phyloP scores from a whole-genome alignment of 1,140 invertebrate genomes.

The Nephotettix cincticeps region DNA sequence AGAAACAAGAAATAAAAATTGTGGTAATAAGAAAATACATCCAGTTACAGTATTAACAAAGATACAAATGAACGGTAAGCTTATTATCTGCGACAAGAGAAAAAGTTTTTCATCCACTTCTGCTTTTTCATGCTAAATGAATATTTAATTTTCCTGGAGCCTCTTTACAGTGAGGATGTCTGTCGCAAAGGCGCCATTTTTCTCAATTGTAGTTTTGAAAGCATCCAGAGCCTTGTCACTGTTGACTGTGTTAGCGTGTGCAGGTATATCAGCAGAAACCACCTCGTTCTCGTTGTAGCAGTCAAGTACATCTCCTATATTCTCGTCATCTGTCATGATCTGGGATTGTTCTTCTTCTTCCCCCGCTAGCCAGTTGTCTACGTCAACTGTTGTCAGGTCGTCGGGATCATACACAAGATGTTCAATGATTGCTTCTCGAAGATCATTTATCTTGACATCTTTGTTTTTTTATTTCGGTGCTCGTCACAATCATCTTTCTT shows the following conservation, averaged over 20 bases:
- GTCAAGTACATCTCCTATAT: neutral
- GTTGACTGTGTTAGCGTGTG: no score
- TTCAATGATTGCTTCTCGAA: no score
- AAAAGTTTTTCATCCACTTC: neutral
- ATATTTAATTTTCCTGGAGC: neutral
- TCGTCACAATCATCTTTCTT: neutral
- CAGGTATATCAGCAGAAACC: neutral
- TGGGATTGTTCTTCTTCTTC: no score
- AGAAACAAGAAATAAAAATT: no score
- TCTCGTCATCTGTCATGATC: neutral
- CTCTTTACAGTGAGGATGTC: neutral
- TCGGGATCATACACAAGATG: neutral
- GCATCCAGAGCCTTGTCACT: neutral
- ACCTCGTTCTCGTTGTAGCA: neutral
- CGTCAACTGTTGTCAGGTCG: no score
- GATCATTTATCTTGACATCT: no score
- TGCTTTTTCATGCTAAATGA: neutral
- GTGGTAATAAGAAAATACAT: neutral
- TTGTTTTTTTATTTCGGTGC: neutral
- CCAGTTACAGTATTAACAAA: neutral
- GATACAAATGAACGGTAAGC: neutral
- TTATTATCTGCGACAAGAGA: neutral
- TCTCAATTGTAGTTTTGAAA: neutral
- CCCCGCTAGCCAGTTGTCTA: no score
- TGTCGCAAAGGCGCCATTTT: neutral